Conservation (phyloP, 2,888 invertebrate species). For the Alentia gelatinosa region DNA sequence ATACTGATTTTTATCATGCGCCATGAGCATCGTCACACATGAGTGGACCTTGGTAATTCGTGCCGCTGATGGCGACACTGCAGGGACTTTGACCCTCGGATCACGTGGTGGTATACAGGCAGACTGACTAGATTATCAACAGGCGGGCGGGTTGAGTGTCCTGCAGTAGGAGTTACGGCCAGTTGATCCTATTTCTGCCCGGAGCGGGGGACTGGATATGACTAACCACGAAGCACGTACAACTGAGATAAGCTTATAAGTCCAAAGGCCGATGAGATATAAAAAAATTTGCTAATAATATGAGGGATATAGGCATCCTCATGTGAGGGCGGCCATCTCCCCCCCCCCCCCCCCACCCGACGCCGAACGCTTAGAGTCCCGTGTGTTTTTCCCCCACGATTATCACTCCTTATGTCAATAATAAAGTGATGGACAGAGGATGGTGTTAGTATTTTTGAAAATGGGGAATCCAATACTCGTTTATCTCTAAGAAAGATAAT, state of each 20-base stretch:
- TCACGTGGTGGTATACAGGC: too few species aligned
- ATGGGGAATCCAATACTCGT: background rate
- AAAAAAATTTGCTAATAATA: background rate
- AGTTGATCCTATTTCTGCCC: background rate
- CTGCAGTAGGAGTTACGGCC: background rate
- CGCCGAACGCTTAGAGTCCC: too few species aligned
- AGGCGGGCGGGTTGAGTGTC: background rate
- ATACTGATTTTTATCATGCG: too few species aligned
- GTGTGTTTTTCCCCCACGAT: too few species aligned
- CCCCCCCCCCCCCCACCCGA: background rate
- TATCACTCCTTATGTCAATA: too few species aligned
- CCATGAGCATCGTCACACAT: too few species aligned
- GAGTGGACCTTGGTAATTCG: too few species aligned
- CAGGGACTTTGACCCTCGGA: too few species aligned
- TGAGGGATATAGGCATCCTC: background rate
- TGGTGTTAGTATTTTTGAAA: background rate
- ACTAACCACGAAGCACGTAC: background rate
- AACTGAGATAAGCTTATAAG: background rate
- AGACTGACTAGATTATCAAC: too few species aligned
- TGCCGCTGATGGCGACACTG: too few species aligned
- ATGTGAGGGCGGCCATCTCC: background rate
- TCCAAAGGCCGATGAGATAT: background rate
- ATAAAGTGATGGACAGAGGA: background rate
- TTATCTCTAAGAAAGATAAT: background rate
- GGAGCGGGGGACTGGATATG: background rate